phyloP scores from a whole-genome alignment of 2,888 invertebrate species.

The Tenthredo notha region DNA sequence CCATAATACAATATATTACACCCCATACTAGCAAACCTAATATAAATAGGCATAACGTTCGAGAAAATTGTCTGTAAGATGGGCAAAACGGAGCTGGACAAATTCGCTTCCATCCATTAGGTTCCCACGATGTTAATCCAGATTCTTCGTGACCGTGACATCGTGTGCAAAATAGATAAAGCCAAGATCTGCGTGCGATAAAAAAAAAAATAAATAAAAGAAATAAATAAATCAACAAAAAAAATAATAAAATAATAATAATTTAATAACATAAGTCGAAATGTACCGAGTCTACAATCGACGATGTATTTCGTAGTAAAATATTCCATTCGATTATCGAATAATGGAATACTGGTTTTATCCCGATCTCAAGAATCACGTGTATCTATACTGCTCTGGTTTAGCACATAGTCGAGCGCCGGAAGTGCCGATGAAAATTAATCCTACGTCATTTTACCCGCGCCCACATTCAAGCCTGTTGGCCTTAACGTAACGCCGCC shows the following conservation, averaged over 20 bases:
- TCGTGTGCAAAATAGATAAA: constrained; percentile 89
- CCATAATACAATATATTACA: constrained; percentile 87
- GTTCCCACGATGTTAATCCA: constrained; percentile 89
- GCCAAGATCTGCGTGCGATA: constrained; percentile 87
- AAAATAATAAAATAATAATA: not conserved
- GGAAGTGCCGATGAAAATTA: constrained; percentile 47
- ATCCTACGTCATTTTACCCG: constrained; percentile 51
- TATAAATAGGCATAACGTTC: constrained; percentile 86
- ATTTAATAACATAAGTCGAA: not conserved
- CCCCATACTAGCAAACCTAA: constrained; percentile 89
- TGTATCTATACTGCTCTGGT: constrained; percentile 36
- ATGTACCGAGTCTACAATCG: not conserved
- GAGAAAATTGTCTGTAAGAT: constrained; percentile 90
- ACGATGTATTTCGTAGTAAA: not conserved
- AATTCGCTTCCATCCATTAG: constrained; percentile 88
- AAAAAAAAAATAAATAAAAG: not conserved
- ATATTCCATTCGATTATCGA: too few relatives aligned
- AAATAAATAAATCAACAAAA: too few relatives aligned
- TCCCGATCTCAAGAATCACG: constrained; percentile 26
- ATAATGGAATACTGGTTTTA: not conserved
- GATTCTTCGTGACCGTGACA: constrained; percentile 87
- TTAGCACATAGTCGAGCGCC: constrained; percentile 12
- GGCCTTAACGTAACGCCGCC: not conserved
- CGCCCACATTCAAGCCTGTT: constrained; percentile 42
- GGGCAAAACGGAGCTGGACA: constrained; percentile 94